phyloP scores from a whole-genome alignment of 2,113 vertebrate species.

The Catharus bicknelli region DNA sequence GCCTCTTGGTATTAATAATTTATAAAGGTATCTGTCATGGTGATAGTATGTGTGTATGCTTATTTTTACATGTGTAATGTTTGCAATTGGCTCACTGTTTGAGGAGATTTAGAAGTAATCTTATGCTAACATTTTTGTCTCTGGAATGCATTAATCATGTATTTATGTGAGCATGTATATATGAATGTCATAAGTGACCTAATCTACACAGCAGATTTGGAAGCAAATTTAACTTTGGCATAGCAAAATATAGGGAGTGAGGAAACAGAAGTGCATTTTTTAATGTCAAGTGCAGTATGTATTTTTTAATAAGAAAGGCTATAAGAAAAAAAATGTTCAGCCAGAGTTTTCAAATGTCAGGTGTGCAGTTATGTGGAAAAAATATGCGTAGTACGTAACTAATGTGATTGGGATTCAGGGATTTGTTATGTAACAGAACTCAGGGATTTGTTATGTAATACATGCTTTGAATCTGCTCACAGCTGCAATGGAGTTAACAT shows the following conservation, averaged over 20 bases:
- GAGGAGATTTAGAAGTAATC: neutral
- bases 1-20: neutral
- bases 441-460: neutral
- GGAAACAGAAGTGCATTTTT: neutral
- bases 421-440: constrained; percentile 40
- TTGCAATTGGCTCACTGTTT: neutral
- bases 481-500: neutral
- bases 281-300: neutral
- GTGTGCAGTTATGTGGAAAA: constrained; percentile 37
- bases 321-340: neutral
- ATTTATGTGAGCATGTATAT: rapidly evolving
- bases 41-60: neutral
- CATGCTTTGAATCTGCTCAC: neutral
- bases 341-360: constrained; percentile 12
- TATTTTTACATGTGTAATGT: neutral
- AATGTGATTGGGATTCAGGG: constrained; percentile 35
- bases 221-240: neutral
- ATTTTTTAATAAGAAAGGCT: neutral
- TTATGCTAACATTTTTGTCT: neutral
- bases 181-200: neutral
- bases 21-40: neutral
- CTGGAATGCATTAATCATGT: neutral
- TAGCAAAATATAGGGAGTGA: neutral
- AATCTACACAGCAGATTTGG: neutral
- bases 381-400: neutral